Conservation (phyloP, 2,113 vertebrate species). For the Hydropotes inermis region DNA sequence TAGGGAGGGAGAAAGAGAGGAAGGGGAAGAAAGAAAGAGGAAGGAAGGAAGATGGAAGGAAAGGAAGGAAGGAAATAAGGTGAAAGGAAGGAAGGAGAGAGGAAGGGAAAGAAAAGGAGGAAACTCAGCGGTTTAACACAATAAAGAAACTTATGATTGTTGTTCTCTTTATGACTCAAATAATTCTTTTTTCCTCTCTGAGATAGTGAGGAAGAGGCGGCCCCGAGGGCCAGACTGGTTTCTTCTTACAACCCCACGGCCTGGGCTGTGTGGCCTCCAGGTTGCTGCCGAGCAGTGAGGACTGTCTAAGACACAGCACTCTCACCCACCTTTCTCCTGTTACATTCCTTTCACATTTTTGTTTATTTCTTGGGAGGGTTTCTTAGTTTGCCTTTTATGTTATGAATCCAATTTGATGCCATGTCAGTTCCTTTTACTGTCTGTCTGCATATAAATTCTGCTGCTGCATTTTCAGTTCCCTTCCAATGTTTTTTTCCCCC, state of each 20-base stretch:
- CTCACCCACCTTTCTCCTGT: background rate
- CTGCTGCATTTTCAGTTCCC: background rate
- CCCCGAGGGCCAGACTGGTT: background rate
- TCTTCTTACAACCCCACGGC: background rate
- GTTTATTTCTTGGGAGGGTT: background rate
- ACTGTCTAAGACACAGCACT: no score
- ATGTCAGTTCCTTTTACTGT: background rate
- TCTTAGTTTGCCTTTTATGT: background rate
- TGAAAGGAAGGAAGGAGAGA: no score
- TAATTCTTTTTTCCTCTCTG: background rate
- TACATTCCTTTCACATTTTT: background rate
- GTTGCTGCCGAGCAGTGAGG: background rate
- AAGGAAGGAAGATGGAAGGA: background rate
- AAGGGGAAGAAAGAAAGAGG: background rate
- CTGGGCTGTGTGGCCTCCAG: rapidly evolving
- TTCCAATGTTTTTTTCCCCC: background rate
- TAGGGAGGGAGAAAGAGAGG: no score
- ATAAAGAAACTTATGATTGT: background rate
- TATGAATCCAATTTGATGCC: background rate
- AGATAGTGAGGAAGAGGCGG: background rate
- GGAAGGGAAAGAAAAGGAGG: background rate
- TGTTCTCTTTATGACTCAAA: background rate
- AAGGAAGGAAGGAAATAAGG: background rate
- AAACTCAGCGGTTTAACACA: background rate
- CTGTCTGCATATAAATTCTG: background rate